Conservation (phyloP, 2,797 vertebrate genomes). For the Synanceia verrucosa region DNA sequence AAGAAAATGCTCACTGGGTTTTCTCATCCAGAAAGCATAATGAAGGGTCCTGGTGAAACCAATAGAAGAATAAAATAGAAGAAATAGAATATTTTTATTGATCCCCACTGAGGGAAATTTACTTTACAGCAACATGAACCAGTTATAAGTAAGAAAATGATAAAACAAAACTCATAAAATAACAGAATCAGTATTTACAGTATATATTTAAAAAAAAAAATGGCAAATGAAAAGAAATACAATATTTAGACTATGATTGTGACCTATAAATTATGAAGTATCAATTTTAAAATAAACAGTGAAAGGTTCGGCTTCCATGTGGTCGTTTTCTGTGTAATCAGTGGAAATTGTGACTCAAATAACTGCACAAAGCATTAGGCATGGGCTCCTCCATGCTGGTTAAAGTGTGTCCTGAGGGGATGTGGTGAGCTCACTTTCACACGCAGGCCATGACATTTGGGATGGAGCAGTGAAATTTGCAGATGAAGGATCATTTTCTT, state of each 20-base stretch:
- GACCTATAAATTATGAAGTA: too few relatives aligned
- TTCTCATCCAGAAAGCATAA: constrained; percentile 37
- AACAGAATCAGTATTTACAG: too few relatives aligned
- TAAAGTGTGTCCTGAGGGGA: constrained; percentile 71
- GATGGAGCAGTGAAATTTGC: constrained; percentile 53
- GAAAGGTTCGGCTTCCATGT: constrained; percentile 51
- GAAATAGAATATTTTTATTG: too few relatives aligned
- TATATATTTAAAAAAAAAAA: too few relatives aligned
- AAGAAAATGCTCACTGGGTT: constrained; percentile 12
- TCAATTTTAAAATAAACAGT: too few relatives aligned
- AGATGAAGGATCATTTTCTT: constrained; percentile 66
- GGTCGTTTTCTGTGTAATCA: constrained; percentile 78
- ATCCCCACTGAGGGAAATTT: too few relatives aligned
- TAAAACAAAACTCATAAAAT: too few relatives aligned
- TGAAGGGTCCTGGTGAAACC: constrained; percentile 51
- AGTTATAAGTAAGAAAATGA: too few relatives aligned
- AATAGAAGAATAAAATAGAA: too few relatives aligned
- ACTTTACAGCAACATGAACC: too few relatives aligned
- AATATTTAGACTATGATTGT: too few relatives aligned
- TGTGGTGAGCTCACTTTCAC: constrained; percentile 59
- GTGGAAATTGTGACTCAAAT: constrained; percentile 71
- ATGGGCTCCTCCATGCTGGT: constrained; percentile 37
- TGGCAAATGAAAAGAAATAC: too few relatives aligned
- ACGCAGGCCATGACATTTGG: constrained; percentile 60
- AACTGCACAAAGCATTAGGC: constrained; percentile 57